Evolutionary conservation across 1,140 invertebrate genomes (phyloP).

Genomic region (Oncopeltus fasciatus): DNA sequence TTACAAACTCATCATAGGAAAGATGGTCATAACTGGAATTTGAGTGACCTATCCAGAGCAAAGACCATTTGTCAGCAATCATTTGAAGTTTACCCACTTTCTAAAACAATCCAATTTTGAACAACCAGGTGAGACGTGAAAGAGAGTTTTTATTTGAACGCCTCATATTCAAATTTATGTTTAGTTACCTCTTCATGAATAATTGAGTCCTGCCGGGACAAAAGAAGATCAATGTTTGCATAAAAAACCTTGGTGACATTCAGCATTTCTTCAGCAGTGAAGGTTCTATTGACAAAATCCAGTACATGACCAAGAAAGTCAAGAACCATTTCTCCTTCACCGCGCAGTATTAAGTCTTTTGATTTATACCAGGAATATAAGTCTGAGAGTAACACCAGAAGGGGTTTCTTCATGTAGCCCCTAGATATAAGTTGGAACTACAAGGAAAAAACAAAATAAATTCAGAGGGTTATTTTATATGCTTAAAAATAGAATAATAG

Average conservation of each 20-base stretch:
- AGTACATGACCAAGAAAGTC: conserved; percentile 13
- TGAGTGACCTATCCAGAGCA: conserved; percentile 13
- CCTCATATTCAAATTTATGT: background rate
- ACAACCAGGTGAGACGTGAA: background rate
- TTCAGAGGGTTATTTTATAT: too few relatives aligned
- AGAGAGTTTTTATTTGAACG: background rate
- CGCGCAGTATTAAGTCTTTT: conserved; percentile 1
- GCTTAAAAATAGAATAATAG: too few relatives aligned
- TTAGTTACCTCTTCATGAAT: conserved; percentile 18
- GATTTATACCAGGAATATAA: background rate
- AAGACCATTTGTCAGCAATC: conserved; percentile 12
- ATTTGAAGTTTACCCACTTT: conserved; percentile 17
- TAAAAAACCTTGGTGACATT: conserved; percentile 17
- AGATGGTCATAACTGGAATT: conserved; percentile 12
- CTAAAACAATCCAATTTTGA: background rate
- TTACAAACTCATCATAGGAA: conserved; percentile 14
- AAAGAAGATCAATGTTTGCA: conserved; percentile 17
- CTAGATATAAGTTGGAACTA: conserved; percentile 44
- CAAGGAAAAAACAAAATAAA: conserved; percentile 14
- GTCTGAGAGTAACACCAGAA: conserved; percentile 4
- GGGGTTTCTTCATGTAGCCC: conserved; percentile 35
- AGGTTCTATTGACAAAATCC: conserved; percentile 17
- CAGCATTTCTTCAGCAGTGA: conserved; percentile 12
- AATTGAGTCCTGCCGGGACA: conserved; percentile 13
- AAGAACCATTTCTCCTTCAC: conserved; percentile 20